Percentiles rank a stretch among this genome's conserved stretches.
These are phyloP conservation scores for Vicugna pacos DNA, from an alignment of 2,113 vertebrate species.

Conservation along the genomic window DNA sequence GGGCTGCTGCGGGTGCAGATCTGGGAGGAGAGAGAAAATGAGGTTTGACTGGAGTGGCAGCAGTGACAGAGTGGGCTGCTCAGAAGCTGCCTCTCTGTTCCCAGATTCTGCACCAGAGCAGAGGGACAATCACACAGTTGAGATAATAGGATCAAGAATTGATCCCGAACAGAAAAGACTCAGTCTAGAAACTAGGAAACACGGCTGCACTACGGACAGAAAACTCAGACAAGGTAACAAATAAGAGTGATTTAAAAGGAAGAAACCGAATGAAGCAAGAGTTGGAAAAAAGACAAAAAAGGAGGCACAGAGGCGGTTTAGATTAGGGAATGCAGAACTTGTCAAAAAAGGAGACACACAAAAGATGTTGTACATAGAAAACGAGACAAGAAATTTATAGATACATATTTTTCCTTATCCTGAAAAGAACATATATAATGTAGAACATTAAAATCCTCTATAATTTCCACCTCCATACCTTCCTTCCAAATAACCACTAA, in stretches of 20 bases:
- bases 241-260: neutral
- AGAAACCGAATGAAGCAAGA: neutral
- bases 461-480: neutral
- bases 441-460: conserved; percentile 1
- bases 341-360: neutral
- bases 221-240: neutral
- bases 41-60: neutral
- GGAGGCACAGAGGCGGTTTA: neutral
- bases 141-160: neutral
- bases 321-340: neutral
- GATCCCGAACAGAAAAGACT: neutral
- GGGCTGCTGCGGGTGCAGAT: conserved; percentile 34
- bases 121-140: neutral
- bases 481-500: neutral
- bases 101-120: neutral
- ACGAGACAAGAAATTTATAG: neutral
- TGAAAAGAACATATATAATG: neutral
- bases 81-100: neutral
- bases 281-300: neutral
- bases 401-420: neutral
- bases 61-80: too few species aligned
- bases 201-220: neutral
- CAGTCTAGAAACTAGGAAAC: neutral
- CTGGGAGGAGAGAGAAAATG: conserved; percentile 19
- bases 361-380: neutral